A percentile compares a stretch with the other conserved stretches of the same genome.
These are phyloP conservation scores for Myioborus miniatus DNA, from an alignment of 2,797 vertebrate genomes.

Conservation along the genomic window DNA sequence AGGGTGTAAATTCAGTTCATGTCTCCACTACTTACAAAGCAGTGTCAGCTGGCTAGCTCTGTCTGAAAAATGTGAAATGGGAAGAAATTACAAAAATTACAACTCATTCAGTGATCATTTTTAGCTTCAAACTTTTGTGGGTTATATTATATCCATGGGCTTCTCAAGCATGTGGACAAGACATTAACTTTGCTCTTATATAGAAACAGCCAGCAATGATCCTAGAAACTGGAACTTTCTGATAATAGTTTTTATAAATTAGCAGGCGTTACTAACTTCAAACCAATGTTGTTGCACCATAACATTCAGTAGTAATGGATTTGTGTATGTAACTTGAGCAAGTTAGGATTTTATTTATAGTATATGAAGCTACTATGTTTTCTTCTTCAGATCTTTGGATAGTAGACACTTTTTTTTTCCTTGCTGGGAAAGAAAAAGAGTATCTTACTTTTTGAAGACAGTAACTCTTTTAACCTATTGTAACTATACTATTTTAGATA, in stretches of 20 bases:
- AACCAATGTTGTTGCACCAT: neutral
- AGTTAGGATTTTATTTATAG: neutral
- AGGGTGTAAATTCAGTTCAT: neutral
- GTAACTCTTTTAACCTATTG: neutral
- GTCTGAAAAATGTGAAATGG: neutral
- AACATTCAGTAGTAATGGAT: neutral
- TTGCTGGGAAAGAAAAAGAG: rapidly evolving
- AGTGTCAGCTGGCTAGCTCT: neutral
- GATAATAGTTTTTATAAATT: neutral
- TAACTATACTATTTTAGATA: neutral
- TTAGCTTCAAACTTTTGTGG: neutral
- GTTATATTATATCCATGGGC: neutral
- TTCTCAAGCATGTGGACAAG: neutral
- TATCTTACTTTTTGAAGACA: neutral
- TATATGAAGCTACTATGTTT: rapidly evolving
- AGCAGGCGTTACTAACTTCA: neutral
- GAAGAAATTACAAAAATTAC: neutral
- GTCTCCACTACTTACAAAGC: neutral
- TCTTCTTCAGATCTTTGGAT: neutral
- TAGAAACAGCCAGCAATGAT: neutral
- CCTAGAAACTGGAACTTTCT: neutral
- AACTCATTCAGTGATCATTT: neutral
- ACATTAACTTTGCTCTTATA: neutral
- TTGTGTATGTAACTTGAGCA: neutral
- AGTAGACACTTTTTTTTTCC: neutral